Conservation (phyloP, 2,888 invertebrate species). For the Oscheius sp. region DNA sequence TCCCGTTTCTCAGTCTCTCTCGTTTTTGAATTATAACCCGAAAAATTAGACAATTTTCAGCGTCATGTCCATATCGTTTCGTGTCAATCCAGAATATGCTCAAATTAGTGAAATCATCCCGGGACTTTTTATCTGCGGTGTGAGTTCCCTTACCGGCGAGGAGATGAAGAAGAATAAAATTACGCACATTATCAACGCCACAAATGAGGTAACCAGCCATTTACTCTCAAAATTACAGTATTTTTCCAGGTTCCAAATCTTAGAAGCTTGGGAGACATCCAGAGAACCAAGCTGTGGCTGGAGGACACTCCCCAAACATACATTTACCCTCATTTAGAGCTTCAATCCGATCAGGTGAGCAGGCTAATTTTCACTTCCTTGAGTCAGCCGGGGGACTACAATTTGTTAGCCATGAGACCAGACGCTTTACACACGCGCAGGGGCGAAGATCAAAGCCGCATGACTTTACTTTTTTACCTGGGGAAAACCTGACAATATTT, state of each 20-base stretch:
- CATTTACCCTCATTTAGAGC: conserved; percentile 69
- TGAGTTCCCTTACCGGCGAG: conserved; percentile 81
- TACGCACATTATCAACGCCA: conserved; percentile 85
- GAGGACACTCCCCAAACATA: conserved; percentile 71
- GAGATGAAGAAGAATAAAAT: conserved; percentile 80
- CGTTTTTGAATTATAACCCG: not conserved
- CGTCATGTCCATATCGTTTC: conserved; percentile 62
- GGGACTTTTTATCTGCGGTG: conserved; percentile 84
- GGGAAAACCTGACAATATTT: not conserved
- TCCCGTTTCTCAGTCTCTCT: not conserved
- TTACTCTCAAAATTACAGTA: too few species aligned
- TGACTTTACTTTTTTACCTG: not conserved
- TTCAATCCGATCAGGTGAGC: conserved; percentile 65
- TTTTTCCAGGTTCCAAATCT: conserved; percentile 67
- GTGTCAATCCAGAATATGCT: conserved; percentile 72
- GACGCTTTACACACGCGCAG: not conserved
- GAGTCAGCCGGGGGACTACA: too few species aligned
- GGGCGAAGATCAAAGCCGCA: not conserved
- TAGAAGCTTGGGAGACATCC: conserved; percentile 67
- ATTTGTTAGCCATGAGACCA: not conserved
- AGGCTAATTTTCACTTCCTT: not conserved
- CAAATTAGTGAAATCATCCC: conserved; percentile 73
- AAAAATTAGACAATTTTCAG: not conserved
- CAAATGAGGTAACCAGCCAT: conserved; percentile 78
- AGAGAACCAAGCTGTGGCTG: conserved; percentile 72